These are phyloP conservation scores for Cebidichthys violaceus DNA, from an alignment of 2,113 vertebrate species.

Conservation along the genomic window DNA sequence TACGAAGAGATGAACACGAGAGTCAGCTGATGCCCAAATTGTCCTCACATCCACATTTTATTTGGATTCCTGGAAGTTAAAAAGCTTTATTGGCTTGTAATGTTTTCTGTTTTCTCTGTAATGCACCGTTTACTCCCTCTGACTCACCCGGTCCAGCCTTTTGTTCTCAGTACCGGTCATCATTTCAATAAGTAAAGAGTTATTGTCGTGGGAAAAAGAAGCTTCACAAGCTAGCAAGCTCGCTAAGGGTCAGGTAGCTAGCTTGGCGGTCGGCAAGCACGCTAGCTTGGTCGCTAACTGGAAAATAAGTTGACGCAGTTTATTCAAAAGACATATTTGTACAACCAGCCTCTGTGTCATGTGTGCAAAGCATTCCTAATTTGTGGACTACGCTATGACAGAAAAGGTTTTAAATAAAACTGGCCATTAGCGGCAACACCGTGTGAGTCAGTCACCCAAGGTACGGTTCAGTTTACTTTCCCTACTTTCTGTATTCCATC, in stretches of 20 bases:
- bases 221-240: background rate
- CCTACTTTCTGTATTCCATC: background rate
- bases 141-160: background rate
- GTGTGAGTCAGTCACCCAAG: no score
- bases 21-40: conserved; percentile 12
- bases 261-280: background rate
- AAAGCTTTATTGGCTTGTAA: background rate
- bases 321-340: background rate
- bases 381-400: background rate
- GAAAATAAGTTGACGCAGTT: background rate
- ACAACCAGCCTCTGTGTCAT: background rate
- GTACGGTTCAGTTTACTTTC: background rate
- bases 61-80: conserved; percentile 4
- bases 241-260: background rate
- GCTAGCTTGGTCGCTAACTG: background rate
- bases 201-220: background rate
- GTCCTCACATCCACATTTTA: background rate
- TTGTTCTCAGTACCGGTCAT: background rate
- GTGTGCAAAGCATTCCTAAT: background rate
- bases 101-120: background rate
- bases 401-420: background rate
- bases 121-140: background rate
- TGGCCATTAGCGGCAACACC: no score
- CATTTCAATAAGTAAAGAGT: background rate
- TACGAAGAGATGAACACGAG: background rate